Evolutionary conservation across 2,797 vertebrate genomes (phyloP), one percentile per base, ranked within the genome.

Genomic region (Rhinatrema bivittatum): DNA sequence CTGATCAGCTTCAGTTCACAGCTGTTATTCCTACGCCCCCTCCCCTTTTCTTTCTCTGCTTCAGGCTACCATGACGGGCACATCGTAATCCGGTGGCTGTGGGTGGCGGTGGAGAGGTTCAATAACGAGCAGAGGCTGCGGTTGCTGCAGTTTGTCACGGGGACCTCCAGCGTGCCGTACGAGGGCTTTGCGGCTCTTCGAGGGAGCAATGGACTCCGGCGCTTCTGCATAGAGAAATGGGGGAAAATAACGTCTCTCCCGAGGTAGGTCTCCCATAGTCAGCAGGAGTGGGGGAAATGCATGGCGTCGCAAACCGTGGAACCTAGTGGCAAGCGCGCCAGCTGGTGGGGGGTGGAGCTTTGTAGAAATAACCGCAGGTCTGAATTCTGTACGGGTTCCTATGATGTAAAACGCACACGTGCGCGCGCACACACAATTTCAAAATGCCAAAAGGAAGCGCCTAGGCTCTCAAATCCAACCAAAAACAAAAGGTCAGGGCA

Each of bases 211-310:
- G 93, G 94, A n/a, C 79, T 96, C 12, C 80, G 95, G 1, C 89
- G 89, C 22, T 97, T 98, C 82, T 98, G 95, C 69, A 97, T 98
- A 40, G 94, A 98, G 72, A 98, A 98, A 56, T 98, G 93, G 95
- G 95, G 95, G 19, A 97, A 96, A 70, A 87, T 96, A 57, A 96
- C 93, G 1, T 93, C 95, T 13, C 83, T 98, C 27, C 95, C 95
- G 63, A 93, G 93, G 95, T 97, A 87, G 2, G 39, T 16, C 44
- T 6, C 37, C 28, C 24, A 23, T n/a, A 14, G 11, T 21, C 24
- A 26, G 4, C 7, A 34, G 42, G n/a, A n/a, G n/a, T n/a, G n/a
- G n/a, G 46, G 10, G 7, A 16, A 22, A 30, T 29, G 7, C 6
- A 0, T 7, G 24, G 25, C n/a, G 5, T 11, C 12, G 22, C 14